phyloP scores from a whole-genome alignment of 92 coral and sea anemone genomes.

The Bergia sp. region DNA sequence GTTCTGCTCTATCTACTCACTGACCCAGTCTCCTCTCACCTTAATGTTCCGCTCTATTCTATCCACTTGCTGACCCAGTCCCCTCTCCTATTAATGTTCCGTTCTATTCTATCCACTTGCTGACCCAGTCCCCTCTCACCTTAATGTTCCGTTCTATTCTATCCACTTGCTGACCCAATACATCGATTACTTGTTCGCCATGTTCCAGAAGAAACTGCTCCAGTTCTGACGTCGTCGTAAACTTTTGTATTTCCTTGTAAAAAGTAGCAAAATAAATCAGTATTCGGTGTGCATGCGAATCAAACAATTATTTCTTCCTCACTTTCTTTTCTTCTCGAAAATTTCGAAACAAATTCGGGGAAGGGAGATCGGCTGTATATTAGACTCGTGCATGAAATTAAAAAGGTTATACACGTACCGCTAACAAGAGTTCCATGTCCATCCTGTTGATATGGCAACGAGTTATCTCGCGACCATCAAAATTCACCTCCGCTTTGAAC shows the following conservation, averaged over 20 bases:
- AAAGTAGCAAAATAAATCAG: neutral
- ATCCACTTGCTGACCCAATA: too few relatives aligned
- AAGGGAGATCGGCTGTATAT: neutral
- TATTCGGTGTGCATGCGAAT: too few relatives aligned
- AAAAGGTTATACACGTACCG: slow-evolving; percentile 48
- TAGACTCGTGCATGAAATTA: neutral
- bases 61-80: too few relatives aligned
- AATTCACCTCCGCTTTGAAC: slow-evolving; percentile 97
- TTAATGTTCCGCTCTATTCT: too few relatives aligned
- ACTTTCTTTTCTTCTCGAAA: neutral
- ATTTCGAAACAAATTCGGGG: neutral
- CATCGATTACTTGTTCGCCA: slow-evolving; percentile 97
- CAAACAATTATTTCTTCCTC: neutral
- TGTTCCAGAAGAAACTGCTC: slow-evolving; percentile 92
- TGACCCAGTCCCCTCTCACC: too few relatives aligned
- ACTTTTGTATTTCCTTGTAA: slow-evolving; percentile 85
- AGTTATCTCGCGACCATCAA: slow-evolving; percentile 99
- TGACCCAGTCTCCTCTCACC: too few relatives aligned
- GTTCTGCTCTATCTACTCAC: too few relatives aligned
- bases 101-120: too few relatives aligned
- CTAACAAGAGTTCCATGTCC: slow-evolving; percentile 78
- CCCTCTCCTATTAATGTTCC: too few relatives aligned
- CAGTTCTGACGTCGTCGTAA: slow-evolving; percentile 86
- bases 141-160: too few relatives aligned
- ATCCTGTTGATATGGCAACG: slow-evolving; percentile 92